Evolutionary conservation across 2,113 vertebrate genomes (phyloP).

Genomic region (Ptilonorhynchus violaceus): DNA sequence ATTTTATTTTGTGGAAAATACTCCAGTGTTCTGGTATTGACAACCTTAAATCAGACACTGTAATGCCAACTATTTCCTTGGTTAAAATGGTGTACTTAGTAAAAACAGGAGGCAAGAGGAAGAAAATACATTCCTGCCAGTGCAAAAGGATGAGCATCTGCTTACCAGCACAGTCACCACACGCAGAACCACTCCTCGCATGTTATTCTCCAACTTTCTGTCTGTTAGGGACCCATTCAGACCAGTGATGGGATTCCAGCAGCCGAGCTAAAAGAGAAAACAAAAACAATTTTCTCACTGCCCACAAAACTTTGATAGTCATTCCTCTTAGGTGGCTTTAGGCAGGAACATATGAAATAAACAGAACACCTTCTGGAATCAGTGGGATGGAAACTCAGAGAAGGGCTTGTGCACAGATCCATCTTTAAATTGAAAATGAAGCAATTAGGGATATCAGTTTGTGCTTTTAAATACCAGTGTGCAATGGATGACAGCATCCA

Average conservation of each 20-base stretch:
- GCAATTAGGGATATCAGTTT: neutral
- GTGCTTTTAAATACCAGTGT: neutral
- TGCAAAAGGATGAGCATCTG: neutral
- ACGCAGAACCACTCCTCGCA: constrained; percentile 93
- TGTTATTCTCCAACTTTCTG: constrained; percentile 97
- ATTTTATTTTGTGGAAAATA: constrained; percentile 66
- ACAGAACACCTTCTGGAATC: neutral
- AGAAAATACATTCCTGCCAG: constrained; percentile 8
- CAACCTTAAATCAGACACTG: neutral
- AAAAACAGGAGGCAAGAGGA: constrained; percentile 49
- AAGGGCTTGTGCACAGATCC: neutral
- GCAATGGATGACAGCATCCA: neutral
- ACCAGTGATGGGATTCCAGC: constrained; percentile 93
- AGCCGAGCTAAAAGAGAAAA: constrained; percentile 86
- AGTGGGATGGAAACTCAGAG: neutral
- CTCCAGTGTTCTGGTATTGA: constrained; percentile 61
- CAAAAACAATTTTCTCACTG: neutral
- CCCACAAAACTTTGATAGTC: neutral
- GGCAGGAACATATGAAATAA: accelerated
- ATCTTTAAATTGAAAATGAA: constrained; percentile 16
- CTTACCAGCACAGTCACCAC: constrained; percentile 97
- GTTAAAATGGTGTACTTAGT: constrained; percentile 62
- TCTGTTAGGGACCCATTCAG: constrained; percentile 95
- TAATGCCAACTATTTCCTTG: constrained; percentile 56
- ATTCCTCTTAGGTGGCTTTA: neutral